phyloP scores from a whole-genome alignment of 1,140 invertebrate genomes.

The Leptinotarsa undecemlineata region DNA sequence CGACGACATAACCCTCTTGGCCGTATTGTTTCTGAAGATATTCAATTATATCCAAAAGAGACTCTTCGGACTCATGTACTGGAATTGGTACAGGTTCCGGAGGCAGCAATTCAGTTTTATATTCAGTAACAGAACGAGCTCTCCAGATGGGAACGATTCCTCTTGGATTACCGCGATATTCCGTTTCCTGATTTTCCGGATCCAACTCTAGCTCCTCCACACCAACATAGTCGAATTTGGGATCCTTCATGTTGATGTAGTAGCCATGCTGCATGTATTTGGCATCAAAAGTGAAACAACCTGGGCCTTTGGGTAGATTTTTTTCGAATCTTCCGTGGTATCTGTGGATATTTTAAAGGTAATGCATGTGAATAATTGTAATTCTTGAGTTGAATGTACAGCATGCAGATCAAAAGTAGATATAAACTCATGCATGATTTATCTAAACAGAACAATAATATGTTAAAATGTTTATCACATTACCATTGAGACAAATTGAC shows the following conservation, averaged over 20 bases:
- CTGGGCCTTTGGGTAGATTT: conserved; percentile 66
- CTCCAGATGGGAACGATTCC: conserved; percentile 63
- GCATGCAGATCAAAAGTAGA: too few relatives aligned
- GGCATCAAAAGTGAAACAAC: conserved; percentile 69
- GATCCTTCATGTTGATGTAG: conserved; percentile 61
- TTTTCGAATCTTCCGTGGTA: conserved; percentile 69
- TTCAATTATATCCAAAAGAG: conserved; percentile 53
- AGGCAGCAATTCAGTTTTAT: conserved; percentile 67
- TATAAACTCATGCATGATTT: too few relatives aligned
- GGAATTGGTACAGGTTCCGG: conserved; percentile 66
- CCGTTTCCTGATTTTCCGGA: conserved; percentile 22
- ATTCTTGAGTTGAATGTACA: too few relatives aligned
- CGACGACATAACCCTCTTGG: conserved; percentile 43
- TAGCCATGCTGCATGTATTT: conserved; percentile 70
- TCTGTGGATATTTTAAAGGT: conserved; percentile 50
- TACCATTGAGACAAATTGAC: too few relatives aligned
- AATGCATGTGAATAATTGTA: too few relatives aligned
- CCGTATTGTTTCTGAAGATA: conserved; percentile 53
- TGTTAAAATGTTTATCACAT: too few relatives aligned
- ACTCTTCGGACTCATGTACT: conserved; percentile 61
- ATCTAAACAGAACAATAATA: too few relatives aligned
- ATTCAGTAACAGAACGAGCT: conserved; percentile 65
- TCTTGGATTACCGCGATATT: conserved; percentile 30
- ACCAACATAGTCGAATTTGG: conserved; percentile 59
- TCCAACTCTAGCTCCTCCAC: conserved; percentile 55